Evolutionary conservation across 2,113 vertebrate genomes (phyloP), one percentile per base, ranked within the genome.

Genomic region (Meriones unguiculatus): DNA sequence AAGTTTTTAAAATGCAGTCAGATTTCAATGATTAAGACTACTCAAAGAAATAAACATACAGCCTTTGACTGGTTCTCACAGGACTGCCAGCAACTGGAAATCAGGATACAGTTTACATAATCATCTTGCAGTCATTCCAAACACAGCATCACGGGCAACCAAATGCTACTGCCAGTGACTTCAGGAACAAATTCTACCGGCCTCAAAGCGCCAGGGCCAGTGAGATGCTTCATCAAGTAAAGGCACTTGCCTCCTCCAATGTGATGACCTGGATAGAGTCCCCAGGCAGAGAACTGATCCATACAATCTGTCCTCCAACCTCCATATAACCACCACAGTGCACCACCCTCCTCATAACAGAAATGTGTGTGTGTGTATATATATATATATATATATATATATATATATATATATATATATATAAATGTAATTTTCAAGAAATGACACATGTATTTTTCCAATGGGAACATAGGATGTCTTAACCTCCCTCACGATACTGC

Each of bases 1-100:
- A 90, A 94, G 38, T 90, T 93, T 91, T 87, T 73, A 77, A 85
- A 92, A 93, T 59, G 91, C 65, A 73, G 52, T 54, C 35, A 41
- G 41, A 94, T 65, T 93, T 90, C 89, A 96, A 92, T 38, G 90
- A 93, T n/a, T 41, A 69, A 82, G 86, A 12, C 69, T 89, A 78
- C 6, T 64, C 50, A 65, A 87, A 13, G 59, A 73, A 81, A 81
- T 7, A 89, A 81, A 32, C 24, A 38, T 4, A 50, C 0, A 59
- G 2, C 24, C 67, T 3, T 59, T 89, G 64, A 32, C 70, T 41
- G 87, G 46, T 84, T 82, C 92, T 57, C 46, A n/a, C 0, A 80
- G 4, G 25, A 67, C 22, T 57, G 0, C 2, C 20, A 84, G 41
- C 84, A 52, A 35, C 41, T 65, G 62, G 92, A 70, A 86, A 84